Conservation (phyloP, 2,797 vertebrate genomes). For the Nyctibius grandis region DNA sequence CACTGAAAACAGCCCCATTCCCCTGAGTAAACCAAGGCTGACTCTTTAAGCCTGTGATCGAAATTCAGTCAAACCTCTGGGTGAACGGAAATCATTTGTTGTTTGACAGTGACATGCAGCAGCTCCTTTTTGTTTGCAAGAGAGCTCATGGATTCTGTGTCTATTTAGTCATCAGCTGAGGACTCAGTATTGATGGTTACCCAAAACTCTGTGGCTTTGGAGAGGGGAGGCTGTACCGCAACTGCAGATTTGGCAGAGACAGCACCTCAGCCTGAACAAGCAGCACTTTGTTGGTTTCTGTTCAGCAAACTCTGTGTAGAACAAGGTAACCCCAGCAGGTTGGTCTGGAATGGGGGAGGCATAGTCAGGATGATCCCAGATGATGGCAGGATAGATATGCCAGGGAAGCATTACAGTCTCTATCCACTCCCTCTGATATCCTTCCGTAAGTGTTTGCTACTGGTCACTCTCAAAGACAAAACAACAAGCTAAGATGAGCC, state of each 20-base stretch:
- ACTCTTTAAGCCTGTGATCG: slow-evolving; percentile 13
- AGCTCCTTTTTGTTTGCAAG: slow-evolving; percentile 34
- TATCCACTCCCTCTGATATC: not conserved
- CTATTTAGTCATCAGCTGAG: slow-evolving; percentile 3
- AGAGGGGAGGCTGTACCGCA: not conserved
- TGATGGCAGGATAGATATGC: not conserved
- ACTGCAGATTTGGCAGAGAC: not conserved
- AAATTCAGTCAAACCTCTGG: slow-evolving; percentile 53
- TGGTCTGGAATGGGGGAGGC: not conserved
- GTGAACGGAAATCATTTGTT: slow-evolving; percentile 59
- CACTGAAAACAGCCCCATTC: slow-evolving; percentile 8
- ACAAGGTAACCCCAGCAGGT: not conserved
- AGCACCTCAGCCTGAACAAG: not conserved
- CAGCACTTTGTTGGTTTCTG: not conserved
- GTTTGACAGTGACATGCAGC: not conserved
- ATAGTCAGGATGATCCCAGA: not conserved
- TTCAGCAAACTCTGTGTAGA: not conserved
- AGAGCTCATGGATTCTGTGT: slow-evolving; percentile 20
- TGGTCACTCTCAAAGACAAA: not conserved
- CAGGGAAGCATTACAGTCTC: not conserved
- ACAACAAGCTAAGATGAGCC: not conserved
- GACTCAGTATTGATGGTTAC: not conserved
- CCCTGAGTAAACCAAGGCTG: not conserved
- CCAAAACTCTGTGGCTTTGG: not conserved
- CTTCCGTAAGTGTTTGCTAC: not conserved